A percentile compares a stretch with the other conserved stretches of the same genome.
These are phyloP conservation scores for Progne subis DNA, from an alignment of 2,113 vertebrate species.

Conservation along the genomic window DNA sequence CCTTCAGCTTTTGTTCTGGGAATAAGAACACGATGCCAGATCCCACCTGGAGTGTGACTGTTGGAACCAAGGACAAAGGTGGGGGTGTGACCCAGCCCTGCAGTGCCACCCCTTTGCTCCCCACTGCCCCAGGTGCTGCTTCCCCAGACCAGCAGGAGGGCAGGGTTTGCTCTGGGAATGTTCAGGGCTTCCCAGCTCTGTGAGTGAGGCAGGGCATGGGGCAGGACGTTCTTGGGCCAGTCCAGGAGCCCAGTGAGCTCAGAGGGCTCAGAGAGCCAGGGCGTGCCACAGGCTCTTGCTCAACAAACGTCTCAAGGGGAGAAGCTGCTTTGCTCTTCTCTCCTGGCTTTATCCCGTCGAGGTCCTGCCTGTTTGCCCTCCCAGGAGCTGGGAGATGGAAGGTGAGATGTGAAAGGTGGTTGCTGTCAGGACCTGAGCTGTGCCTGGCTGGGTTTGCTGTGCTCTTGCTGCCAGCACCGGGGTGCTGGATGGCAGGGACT, in stretches of 20 bases:
- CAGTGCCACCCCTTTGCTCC: background rate
- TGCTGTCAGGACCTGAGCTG: background rate
- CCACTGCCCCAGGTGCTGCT: rapidly evolving
- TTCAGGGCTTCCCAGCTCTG: background rate
- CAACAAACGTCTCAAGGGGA: background rate
- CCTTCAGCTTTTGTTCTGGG: background rate
- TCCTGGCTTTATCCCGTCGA: background rate
- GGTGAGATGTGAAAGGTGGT: background rate
- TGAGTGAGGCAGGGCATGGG: rapidly evolving
- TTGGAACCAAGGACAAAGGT: background rate
- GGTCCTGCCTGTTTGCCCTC: background rate
- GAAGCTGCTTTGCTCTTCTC: background rate
- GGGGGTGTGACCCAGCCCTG: rapidly evolving
- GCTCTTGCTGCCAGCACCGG: background rate
- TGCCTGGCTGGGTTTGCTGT: background rate
- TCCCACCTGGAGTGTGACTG: background rate
- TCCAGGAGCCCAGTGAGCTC: background rate
- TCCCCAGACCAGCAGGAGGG: background rate
- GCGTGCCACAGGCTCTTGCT: background rate
- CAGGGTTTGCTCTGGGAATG: rapidly evolving
- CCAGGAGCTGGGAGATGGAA: background rate
- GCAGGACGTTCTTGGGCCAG: background rate
- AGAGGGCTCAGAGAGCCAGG: background rate
- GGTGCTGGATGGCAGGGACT: background rate
- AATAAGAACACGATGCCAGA: rapidly evolving